Evolutionary conservation across 1,140 invertebrate genomes (phyloP).

Genomic region (Euura saliciscinereae): DNA sequence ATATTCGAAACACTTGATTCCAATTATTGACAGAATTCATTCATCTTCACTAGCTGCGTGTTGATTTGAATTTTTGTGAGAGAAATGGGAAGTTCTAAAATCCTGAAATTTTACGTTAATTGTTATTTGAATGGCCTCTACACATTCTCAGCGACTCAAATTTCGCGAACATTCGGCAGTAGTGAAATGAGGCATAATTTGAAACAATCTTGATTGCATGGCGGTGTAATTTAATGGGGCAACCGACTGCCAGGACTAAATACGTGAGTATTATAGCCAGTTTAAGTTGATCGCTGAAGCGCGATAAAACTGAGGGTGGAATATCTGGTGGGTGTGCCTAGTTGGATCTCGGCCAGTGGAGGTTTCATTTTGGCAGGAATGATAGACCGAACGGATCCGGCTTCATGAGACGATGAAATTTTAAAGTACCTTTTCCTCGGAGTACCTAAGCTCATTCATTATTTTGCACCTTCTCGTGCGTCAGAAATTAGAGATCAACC

Average conservation of each 20-base stretch:
- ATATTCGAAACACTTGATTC: no score
- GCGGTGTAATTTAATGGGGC: not conserved
- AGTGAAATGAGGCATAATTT: no score
- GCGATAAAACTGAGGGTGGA: not conserved
- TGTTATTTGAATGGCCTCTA: no score
- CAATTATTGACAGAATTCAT: no score
- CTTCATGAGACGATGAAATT: no score
- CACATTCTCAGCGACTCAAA: no score
- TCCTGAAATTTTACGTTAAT: no score
- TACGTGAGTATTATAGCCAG: not conserved
- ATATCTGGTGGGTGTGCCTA: constrained; percentile 1
- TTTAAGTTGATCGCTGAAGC: constrained; percentile 5
- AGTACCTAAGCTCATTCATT: not conserved
- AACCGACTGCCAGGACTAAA: not conserved
- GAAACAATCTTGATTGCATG: not conserved
- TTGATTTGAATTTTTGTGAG: no score
- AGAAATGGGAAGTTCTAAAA: no score
- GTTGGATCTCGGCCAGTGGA: not conserved
- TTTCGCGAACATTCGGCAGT: no score
- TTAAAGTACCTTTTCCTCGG: no score
- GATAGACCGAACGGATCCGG: not conserved
- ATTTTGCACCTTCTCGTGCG: not conserved
- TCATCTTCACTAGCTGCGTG: no score
- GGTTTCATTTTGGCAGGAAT: not conserved
- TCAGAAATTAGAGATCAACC: constrained; percentile 5